A percentile compares a stretch with the other conserved stretches of the same genome.
Conservation (phyloP, 2,797 vertebrate species). For the Xiphophorus birchmanni region DNA sequence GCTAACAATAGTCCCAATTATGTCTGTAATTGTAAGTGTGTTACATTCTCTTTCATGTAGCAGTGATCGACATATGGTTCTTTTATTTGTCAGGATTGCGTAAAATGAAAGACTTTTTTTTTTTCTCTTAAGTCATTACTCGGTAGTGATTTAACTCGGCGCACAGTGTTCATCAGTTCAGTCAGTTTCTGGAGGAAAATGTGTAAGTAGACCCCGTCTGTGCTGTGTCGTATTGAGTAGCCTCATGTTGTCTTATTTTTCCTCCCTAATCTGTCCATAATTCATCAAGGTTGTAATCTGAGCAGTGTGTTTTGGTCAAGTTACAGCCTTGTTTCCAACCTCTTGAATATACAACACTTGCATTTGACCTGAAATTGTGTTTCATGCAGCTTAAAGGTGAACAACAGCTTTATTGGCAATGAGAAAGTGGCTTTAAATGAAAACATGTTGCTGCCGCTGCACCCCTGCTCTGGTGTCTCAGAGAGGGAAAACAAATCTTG, state of each 20-base stretch:
- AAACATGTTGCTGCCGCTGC: constrained; percentile 21
- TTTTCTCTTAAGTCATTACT: constrained; percentile 47
- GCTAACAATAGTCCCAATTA: constrained; percentile 81
- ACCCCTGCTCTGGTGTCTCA: constrained; percentile 25
- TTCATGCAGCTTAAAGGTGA: constrained; percentile 13
- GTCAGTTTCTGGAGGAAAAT: constrained; percentile 37
- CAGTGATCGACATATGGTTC: constrained; percentile 69
- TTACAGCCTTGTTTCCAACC: constrained; percentile 15
- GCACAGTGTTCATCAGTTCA: constrained; percentile 49
- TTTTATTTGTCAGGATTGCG: constrained; percentile 60
- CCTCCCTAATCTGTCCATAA: constrained; percentile 24
- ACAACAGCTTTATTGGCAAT: constrained; percentile 1
- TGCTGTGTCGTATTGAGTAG: constrained; percentile 33
- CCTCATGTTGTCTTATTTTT: constrained; percentile 9
- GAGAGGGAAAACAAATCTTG: constrained; percentile 19
- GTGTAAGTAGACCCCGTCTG: constrained; percentile 40
- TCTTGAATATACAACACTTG: constrained; percentile 20
- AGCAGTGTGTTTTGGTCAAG: constrained; percentile 35
- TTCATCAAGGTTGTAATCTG: constrained; percentile 41
- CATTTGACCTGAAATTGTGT: constrained; percentile 15
- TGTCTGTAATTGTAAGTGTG: constrained; percentile 77
- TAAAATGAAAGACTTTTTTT: constrained; percentile 54
- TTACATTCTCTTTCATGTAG: constrained; percentile 70
- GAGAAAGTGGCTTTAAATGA: constrained; percentile 20
- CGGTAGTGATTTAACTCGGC: constrained; percentile 61